Conservation (phyloP, 2,113 vertebrate species). For the Mus musculus region GRCm39 chr19:20173501-20174000, state of each 20-base stretch:
- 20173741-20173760: not conserved
- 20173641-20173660: not conserved
- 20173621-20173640: not conserved
- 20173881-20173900: not conserved
- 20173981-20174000: not conserved
- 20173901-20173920: not conserved
- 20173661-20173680: not conserved
- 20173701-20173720: not conserved
- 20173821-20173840: fast-evolving
- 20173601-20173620: not conserved
- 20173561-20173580: not conserved
- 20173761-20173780: not conserved
- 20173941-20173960: not conserved
- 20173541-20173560: conserved; percentile 4
- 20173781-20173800: not conserved
- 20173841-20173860: not conserved
- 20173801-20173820: not conserved
- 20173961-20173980: not conserved
- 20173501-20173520: not conserved
- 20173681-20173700: conserved; percentile 6
- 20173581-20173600: not conserved
- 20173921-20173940: not conserved
- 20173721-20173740: not conserved
- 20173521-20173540: not conserved
- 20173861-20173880: not conserved